phyloP scores from a whole-genome alignment of 2,888 invertebrate species.

The Mystacides longicornis region DNA sequence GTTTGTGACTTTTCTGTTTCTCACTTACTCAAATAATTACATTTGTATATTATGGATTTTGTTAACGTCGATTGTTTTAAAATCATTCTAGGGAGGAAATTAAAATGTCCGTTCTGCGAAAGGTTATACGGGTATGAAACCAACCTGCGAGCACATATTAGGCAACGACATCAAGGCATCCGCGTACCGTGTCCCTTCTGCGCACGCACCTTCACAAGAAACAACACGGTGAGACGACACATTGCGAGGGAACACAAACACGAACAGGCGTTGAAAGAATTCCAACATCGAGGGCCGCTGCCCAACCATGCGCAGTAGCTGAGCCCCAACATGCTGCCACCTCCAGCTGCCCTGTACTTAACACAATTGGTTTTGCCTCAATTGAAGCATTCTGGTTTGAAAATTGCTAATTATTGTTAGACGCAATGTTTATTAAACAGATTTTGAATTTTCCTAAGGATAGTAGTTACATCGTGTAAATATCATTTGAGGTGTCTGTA shows the following conservation, averaged over 20 bases:
- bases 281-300: constrained; percentile 51
- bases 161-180: constrained; percentile 87
- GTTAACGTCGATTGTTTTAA: neutral
- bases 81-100: constrained; percentile 68
- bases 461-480: neutral
- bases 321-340: constrained; percentile 4
- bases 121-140: constrained; percentile 89
- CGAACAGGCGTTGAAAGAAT: constrained; percentile 58
- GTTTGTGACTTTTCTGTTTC: constrained; percentile 42
- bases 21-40: no score
- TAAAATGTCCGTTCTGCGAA: constrained; percentile 90
- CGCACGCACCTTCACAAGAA: constrained; percentile 83
- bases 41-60: neutral
- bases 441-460: neutral
- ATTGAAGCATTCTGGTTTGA: constrained; percentile 7
- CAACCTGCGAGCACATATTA: constrained; percentile 83
- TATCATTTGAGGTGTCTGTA: no score
- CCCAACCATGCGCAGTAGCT: constrained; percentile 58
- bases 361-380: constrained; percentile 9
- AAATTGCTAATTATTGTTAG: constrained; percentile 14
- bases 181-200: constrained; percentile 88
- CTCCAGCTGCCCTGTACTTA: constrained; percentile 14
- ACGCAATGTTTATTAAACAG: neutral
- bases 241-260: constrained; percentile 86
- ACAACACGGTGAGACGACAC: constrained; percentile 86